phyloP scores from a whole-genome alignment of 1,140 invertebrate genomes.

The Asbolus verrucosus region DNA sequence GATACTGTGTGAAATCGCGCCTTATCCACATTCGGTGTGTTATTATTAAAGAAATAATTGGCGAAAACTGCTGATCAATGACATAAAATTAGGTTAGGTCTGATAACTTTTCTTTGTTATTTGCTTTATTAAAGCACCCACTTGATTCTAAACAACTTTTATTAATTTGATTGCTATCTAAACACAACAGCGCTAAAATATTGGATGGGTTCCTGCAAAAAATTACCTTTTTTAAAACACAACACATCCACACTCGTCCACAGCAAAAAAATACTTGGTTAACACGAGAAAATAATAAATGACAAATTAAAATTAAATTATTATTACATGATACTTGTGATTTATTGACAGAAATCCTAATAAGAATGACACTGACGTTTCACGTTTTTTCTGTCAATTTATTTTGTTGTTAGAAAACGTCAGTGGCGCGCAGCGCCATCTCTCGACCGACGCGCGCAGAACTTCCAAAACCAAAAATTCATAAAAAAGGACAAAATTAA shows the following conservation, averaged over 20 bases:
- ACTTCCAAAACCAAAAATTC: background rate
- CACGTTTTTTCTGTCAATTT: constrained; percentile 40
- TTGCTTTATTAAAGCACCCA: background rate
- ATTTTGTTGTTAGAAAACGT: constrained; percentile 27
- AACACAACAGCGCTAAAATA: constrained; percentile 9
- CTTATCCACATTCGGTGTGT: constrained; percentile 15
- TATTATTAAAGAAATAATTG: constrained; percentile 22
- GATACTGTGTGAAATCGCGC: constrained; percentile 27
- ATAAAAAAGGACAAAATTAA: background rate
- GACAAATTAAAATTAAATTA: constrained; percentile 31
- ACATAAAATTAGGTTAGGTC: constrained; percentile 25
- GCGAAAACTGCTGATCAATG: constrained; percentile 28
- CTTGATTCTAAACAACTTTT: constrained; percentile 26
- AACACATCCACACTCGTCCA: background rate
- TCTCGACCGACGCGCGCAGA: background rate
- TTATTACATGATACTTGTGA: constrained; percentile 42
- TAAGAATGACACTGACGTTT: constrained; percentile 40
- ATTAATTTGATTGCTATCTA: background rate
- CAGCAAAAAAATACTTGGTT: constrained; percentile 12
- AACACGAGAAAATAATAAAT: constrained; percentile 27
- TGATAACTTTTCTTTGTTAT: background rate
- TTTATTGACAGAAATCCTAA: constrained; percentile 28
- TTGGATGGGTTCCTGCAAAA: constrained; percentile 20
- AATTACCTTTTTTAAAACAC: constrained; percentile 22
- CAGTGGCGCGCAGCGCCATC: constrained; percentile 8